Evolutionary conservation across 2,113 vertebrate species (phyloP).

Genomic region (Oryzias woworae): DNA sequence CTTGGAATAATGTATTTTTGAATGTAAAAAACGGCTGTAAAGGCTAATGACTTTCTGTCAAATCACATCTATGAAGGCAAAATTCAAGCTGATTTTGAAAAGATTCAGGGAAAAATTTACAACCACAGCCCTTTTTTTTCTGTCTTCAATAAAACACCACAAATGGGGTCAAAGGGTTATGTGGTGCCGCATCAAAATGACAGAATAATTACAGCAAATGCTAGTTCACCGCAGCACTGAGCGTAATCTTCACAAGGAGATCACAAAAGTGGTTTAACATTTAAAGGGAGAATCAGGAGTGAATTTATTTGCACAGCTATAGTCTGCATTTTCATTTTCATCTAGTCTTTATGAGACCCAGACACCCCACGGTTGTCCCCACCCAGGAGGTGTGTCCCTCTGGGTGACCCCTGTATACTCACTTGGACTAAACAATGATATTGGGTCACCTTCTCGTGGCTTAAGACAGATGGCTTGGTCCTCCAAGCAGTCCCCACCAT

Average conservation of each 20-base stretch:
- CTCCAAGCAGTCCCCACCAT: slow-evolving; percentile 51
- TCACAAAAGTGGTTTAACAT: slow-evolving; percentile 22
- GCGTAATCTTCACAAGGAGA: slow-evolving; percentile 16
- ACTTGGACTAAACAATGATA: slow-evolving; percentile 72
- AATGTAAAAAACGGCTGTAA: background rate
- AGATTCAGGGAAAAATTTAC: slow-evolving; percentile 40
- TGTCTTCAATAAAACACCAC: slow-evolving; percentile 52
- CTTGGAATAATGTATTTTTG: too few species aligned
- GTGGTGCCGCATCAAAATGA: slow-evolving; percentile 52
- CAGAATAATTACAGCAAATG: slow-evolving; percentile 54
- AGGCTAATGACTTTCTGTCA: slow-evolving; percentile 10
- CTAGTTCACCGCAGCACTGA: slow-evolving; percentile 29
- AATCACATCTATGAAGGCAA: slow-evolving; percentile 22
- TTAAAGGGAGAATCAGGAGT: slow-evolving; percentile 1
- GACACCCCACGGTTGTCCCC: slow-evolving; percentile 38
- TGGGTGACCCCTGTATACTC: slow-evolving; percentile 62
- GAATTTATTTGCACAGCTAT: slow-evolving; percentile 44
- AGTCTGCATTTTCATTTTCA: slow-evolving; percentile 36
- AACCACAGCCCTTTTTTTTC: slow-evolving; percentile 43
- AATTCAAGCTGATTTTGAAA: slow-evolving; percentile 43
- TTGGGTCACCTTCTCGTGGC: slow-evolving; percentile 67
- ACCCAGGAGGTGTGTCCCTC: slow-evolving; percentile 52
- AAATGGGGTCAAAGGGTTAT: slow-evolving; percentile 52
- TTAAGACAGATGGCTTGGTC: slow-evolving; percentile 77
- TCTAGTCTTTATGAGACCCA: slow-evolving; percentile 32